Evolutionary conservation across 2,113 vertebrate species (phyloP).

Genomic region (Blennius ocellaris): DNA sequence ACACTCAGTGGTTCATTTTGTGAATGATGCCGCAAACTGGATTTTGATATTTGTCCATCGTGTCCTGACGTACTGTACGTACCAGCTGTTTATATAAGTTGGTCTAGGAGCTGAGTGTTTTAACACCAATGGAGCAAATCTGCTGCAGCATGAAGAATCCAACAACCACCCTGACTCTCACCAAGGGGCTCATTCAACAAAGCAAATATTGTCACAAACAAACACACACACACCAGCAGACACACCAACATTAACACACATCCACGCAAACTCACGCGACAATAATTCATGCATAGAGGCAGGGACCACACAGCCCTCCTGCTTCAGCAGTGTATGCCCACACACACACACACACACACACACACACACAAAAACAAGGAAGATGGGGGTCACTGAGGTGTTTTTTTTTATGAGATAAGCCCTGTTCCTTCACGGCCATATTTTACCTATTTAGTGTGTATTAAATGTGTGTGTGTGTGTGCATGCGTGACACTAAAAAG

Average conservation of each 20-base stretch:
- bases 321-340: conserved; percentile 54
- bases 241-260: conserved; percentile 35
- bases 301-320: conserved; percentile 14
- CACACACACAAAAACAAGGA: conserved; percentile 31
- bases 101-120: conserved; percentile 30
- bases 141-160: conserved; percentile 50
- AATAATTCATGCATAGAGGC: conserved; percentile 70
- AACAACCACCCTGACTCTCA: conserved; percentile 53
- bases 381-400: conserved; percentile 59
- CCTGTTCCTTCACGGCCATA: conserved; percentile 62
- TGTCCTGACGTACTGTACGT: not conserved
- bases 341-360: conserved; percentile 38
- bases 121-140: conserved; percentile 49
- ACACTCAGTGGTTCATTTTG: not conserved
- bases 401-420: conserved; percentile 63
- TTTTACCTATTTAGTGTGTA: conserved; percentile 65
- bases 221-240: conserved; percentile 17
- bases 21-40: not conserved
- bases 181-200: conserved; percentile 75
- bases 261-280: conserved; percentile 41
- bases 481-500: conserved; percentile 11
- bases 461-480: conserved; percentile 27
- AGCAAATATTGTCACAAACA: conserved; percentile 72
- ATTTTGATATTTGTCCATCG: not conserved
- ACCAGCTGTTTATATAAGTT: conserved; percentile 38